Base-by-base conservation (phyloP, 2,797 vertebrate species). In the Danio albolineatus region DNA sequence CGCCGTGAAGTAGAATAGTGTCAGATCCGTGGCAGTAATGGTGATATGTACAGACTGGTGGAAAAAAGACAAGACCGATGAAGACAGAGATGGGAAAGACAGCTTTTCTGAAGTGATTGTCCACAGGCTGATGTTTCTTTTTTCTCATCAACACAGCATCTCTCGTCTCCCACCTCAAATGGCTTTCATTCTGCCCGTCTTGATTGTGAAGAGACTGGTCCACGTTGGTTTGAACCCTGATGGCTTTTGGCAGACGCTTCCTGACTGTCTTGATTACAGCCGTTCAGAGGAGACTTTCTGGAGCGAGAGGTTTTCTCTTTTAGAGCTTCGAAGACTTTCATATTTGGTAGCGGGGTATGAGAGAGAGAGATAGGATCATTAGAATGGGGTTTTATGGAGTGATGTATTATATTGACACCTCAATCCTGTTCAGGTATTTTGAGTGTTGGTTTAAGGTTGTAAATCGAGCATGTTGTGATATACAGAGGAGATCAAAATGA, bases 251-350 rank as follows among this genome's bases (percentile, higher is more conserved):
- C 60, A 62, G 60, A 62, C 7, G 38, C 36, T 62, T 62, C 1
- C 36, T 76, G 48, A 53, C 76, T 49, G 28, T 28, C 28, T 28
- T 78, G 76, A 78, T 78, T 69, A 69, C 76, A 78, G 48, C n/a
- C 51, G 48, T 46, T 17, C 28, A 17, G 48, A 69, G 48, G 66
- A 51, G 66, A 69, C 14, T 51, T 21, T 49, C 21, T 38, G 14
- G 46, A 67, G 65, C 5, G 16, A n/a, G 51, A 54, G 41, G 62
- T 44, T 7, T 16, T 17, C 54, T 51, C 3, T 17, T 54, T 17
- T 51, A 54, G 6, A 59, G 14, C 46, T 38, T 65, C 36, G 21
- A 16, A 67, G 9, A 49, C 21, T 10, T 51, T 51, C 21, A 69
- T 46, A 38, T 51, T 51, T 6, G 7, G 49, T 51, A 38, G 12